These are phyloP conservation scores for Catharus ustulatus DNA, from an alignment of 2,797 vertebrate genomes.

Conservation along the genomic window DNA sequence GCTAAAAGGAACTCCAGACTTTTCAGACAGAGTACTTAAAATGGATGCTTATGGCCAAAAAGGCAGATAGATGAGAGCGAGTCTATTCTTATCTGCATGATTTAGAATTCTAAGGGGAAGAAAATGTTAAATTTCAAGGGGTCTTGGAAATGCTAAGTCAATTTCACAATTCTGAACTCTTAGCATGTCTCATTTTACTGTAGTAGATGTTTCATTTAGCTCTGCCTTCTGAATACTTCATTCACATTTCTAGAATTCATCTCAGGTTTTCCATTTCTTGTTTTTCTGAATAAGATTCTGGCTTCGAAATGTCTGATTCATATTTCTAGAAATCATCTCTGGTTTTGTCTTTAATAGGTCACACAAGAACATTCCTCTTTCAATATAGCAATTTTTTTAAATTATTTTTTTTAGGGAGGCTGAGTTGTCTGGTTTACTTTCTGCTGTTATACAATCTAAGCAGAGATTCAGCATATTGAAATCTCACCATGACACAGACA, in stretches of 20 bases:
- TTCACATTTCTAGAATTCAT: background rate
- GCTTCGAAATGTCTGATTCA: background rate
- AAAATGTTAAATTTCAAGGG: background rate
- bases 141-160: background rate
- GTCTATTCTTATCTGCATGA: background rate
- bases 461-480: background rate
- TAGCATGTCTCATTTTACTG: background rate
- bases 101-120: background rate
- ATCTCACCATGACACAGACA: background rate
- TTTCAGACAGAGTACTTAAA: background rate
- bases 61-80: background rate
- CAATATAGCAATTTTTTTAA: background rate
- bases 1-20: background rate
- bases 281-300: background rate
- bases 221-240: background rate
- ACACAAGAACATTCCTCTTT: background rate
- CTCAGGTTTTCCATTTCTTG: background rate
- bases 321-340: background rate
- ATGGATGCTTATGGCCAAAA: background rate
- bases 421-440: background rate
- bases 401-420: background rate
- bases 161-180: conserved; percentile 2
- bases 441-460: background rate
- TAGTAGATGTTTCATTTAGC: background rate
- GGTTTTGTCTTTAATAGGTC: background rate